Conservation (phyloP, 2,113 vertebrate species). For the Ceyx margarethae region DNA sequence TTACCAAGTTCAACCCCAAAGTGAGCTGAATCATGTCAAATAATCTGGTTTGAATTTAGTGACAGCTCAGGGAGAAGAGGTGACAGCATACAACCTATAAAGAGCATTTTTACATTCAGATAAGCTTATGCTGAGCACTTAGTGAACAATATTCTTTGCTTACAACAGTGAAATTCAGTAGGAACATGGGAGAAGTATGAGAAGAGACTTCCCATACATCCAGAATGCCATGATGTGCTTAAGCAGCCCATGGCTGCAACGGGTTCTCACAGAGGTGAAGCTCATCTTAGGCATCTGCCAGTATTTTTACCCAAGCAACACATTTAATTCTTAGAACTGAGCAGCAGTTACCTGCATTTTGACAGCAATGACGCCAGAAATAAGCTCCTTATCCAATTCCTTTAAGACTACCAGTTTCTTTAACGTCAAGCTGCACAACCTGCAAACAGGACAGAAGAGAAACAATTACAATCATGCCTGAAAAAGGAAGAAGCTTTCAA, state of each 20-base stretch:
- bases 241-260: not conserved
- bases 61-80: not conserved
- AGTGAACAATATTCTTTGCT: rapidly evolving
- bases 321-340: not conserved
- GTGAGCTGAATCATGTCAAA: not conserved
- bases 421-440: constrained; percentile 92
- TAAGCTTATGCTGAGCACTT: not conserved
- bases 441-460: constrained; percentile 67
- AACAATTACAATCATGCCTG: not conserved
- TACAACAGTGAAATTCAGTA: not conserved
- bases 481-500: not conserved
- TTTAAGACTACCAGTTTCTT: constrained; percentile 94
- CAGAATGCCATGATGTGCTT: not conserved
- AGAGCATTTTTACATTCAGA: not conserved
- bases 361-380: constrained; percentile 93
- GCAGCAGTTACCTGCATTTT: constrained; percentile 90
- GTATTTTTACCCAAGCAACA: not conserved
- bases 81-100: not conserved
- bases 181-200: not conserved
- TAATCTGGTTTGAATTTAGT: not conserved
- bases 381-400: constrained; percentile 94
- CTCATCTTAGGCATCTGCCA: not conserved
- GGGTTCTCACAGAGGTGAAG: not conserved
- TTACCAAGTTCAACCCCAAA: not conserved
- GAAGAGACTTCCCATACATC: not conserved